Base-by-base conservation (phyloP, 2,797 vertebrate genomes). In the Acanthurus leucopareius region DNA sequence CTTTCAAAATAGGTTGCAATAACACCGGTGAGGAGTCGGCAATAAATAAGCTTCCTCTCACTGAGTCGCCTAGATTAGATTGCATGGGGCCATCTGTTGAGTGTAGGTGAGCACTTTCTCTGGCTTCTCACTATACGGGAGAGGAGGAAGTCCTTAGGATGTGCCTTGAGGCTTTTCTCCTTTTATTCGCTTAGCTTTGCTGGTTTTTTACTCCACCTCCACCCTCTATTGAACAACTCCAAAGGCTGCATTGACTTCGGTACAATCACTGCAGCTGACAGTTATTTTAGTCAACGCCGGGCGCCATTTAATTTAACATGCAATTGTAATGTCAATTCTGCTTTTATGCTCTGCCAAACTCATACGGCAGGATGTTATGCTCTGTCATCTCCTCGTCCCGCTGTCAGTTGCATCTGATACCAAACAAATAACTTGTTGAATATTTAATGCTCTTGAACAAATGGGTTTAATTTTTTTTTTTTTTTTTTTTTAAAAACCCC, bases 61-160 rank as follows among this genome's bases (percentile, higher is more conserved):
- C 80, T n/a, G 77, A 91, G 84, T 87, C 84, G 78, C 88, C 86
- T 85, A 86, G 92, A 90, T 94, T 92, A 84, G 84, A 92, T 93
- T 92, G 89, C 86, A 90, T 2, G 57, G 75, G 67, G 86, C 91
- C 94, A 95, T 94, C 93, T 95, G 94, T 87, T 86, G 88, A 74
- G 86, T 90, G 90, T 77, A 91, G 92, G 85, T 90, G 86, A 88
- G 69, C 69, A 75, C 82, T 89, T 83, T 86, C 87, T 70, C 78
- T 75, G 60, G 66, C 63, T 49, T 60, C 73, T 83, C 70, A 82
- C 84, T 87, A 80, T 72, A 86, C 93, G 89, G 85, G 89, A 94
- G 92, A 25, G 92, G 89, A 91, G 92, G 89, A 91, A 94, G 93
- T 93, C 68, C 47, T 73, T 52, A 60, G 79, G 75, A 85, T 83